These are phyloP conservation scores for Triops longicaudatus DNA, from an alignment of 1,140 invertebrate genomes.

Conservation along the genomic window DNA sequence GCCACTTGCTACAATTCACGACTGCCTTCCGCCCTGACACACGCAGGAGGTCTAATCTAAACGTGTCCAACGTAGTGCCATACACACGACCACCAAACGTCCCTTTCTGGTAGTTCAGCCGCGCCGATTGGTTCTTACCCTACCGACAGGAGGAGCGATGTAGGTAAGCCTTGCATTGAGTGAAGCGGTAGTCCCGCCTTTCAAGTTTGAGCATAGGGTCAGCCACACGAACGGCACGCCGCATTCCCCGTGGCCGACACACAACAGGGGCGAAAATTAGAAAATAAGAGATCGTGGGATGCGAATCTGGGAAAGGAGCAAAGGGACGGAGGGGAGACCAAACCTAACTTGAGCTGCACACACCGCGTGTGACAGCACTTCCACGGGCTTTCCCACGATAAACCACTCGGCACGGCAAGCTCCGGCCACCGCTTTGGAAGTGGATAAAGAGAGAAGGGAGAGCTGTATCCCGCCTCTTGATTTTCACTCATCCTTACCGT, in stretches of 20 bases:
- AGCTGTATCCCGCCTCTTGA: slow-evolving; percentile 6
- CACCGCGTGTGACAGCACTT: slow-evolving; percentile 13
- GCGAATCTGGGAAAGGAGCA: neutral
- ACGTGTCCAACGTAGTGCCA: slow-evolving; percentile 1
- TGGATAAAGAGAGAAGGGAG: neutral
- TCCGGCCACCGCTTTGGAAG: neutral
- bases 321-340: neutral
- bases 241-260: slow-evolving; percentile 9
- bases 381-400: slow-evolving; percentile 5
- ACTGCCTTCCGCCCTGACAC: slow-evolving; percentile 20
- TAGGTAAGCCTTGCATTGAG: too few species aligned
- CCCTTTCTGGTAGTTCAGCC: neutral
- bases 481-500: neutral
- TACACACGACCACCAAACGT: neutral
- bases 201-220: slow-evolving; percentile 27
- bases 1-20: slow-evolving; percentile 5
- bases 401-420: neutral
- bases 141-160: neutral
- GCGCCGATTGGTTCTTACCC: neutral
- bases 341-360: neutral
- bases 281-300: slow-evolving; percentile 15
- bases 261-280: slow-evolving; percentile 13
- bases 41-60: slow-evolving; percentile 19
- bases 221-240: slow-evolving; percentile 28
- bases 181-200: neutral